Evolutionary conservation across 2,888 invertebrate species (phyloP), one percentile per base, ranked within the genome.

Genomic region (Tetrapedia diversipes): DNA sequence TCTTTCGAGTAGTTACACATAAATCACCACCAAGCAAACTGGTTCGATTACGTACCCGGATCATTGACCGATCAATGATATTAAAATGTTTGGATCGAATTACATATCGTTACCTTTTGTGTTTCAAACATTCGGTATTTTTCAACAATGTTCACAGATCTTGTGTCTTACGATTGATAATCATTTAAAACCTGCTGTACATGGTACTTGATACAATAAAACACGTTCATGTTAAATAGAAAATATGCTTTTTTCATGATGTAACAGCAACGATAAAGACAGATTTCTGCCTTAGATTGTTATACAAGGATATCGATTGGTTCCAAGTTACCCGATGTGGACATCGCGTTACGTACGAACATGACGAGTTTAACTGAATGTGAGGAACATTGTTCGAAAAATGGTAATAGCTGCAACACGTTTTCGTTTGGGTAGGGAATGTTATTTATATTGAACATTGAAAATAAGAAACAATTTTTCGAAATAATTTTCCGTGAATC

Each of bases 271-370:
- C 4, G 24, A 41, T 53, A 54, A 39, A 54, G 29, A 56, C 29
- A 24, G 16, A 32, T 59, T 75, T 68, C 64, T 78, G 88, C 89
- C 45, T 65, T 83, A 94, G 94, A 93, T 91, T 94, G 94, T 87
- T 94, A 93, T 86, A 93, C 93, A 82, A 90, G 93, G 86, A 86
- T 93, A 79, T 92, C 93, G 14, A 92, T 93, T 67, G 94, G 93
- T 47, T 92, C 93, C 75, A 91, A 92, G 79, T 84, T 93, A 8
- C 88, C 90, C 43, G 81, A 92, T 10, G 88, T 88, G 51, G 92
- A 92, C 77, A 88, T 92, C 39, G 92, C 90, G 59, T 89, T 91
- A 79, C 90, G 88, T 66, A 86, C 91, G 47, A 85, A 89, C 60
- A 90, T 91, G 19, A 89, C 88, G 19, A 92, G 92, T 51, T 90